Percentiles rank a stretch among this genome's conserved stretches.
phyloP scores from a whole-genome alignment of 2,888 invertebrate genomes.

The Spialia ferax region DNA sequence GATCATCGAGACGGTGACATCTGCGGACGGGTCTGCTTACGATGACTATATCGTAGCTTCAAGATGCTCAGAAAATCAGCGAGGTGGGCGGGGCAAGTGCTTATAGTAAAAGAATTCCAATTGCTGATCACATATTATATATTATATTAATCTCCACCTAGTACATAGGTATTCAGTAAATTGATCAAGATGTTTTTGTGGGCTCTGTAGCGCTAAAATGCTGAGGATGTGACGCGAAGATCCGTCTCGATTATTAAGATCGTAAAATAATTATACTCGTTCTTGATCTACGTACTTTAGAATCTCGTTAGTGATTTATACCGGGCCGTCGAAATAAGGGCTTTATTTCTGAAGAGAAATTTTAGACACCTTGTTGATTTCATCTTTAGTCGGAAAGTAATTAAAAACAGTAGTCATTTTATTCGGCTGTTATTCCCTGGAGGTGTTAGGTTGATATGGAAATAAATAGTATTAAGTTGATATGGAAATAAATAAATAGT shows the following conservation, averaged over 20 bases:
- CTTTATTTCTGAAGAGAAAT: slow-evolving; percentile 2
- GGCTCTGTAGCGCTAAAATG: neutral
- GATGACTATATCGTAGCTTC: slow-evolving; percentile 56
- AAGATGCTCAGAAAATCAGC: slow-evolving; percentile 55
- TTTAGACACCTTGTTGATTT: neutral
- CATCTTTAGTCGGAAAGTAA: slow-evolving; percentile 4
- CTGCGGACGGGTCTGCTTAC: slow-evolving; percentile 60
- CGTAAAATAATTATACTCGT: slow-evolving; percentile 23
- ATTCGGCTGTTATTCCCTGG: no score
- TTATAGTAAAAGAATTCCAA: slow-evolving; percentile 63
- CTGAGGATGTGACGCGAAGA: neutral
- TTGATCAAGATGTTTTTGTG: slow-evolving; percentile 12
- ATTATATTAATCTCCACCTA: slow-evolving; percentile 57
- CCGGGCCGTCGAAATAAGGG: neutral
- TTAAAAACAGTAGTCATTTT: neutral
- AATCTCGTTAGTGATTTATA: slow-evolving; percentile 11
- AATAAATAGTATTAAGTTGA: no score
- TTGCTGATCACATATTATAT: slow-evolving; percentile 63
- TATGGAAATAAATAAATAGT: no score
- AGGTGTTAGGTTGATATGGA: no score
- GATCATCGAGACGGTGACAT: slow-evolving; percentile 55
- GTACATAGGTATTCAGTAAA: slow-evolving; percentile 5
- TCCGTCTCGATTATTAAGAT: neutral
- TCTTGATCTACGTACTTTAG: slow-evolving; percentile 15
- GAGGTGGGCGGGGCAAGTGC: slow-evolving; percentile 61